Evolutionary conservation across 2,113 vertebrate genomes (phyloP), one percentile per base, ranked within the genome.

Genomic region (Numenius arquata): DNA sequence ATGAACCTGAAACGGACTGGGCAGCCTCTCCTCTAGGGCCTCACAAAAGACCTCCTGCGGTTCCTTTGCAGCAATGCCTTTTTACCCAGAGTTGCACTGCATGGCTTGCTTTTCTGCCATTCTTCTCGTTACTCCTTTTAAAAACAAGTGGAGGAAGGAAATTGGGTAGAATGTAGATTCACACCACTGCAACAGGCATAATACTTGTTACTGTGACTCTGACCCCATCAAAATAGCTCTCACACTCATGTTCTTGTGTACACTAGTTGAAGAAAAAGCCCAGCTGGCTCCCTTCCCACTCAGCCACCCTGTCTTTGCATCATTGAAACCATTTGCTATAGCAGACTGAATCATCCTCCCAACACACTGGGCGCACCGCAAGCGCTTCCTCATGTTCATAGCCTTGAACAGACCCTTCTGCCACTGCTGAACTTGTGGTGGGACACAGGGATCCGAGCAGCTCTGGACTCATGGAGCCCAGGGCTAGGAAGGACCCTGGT

Each of bases 311-410:
- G 63, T 4, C 78, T 61, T n/a, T 59, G 88, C 88, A 59, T 36
- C 55, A 59, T 36, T 6, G 74, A 58, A 48, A 20, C 8, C 1
- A 8, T 38, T 23, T 30, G 55, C 68, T 26, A 55, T 13, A 6
- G 55, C 81, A 86, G 30, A 2, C n/a, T 52, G 85, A 81, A 55
- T 58, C 95, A 85, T 47, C 17, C 52, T 78, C 32, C 38, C 36
- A 3, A 1, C 0, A 8, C 38, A 1, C 45, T 4, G 40, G 10
- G 12, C 16, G 38, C 50, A 67, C 71, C 8, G 1, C 19, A 1
- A 25, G 75, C 2, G 0, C 47, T 43, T 3, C 63, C 21, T 61
- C 4, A 0, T 2, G 0, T 21, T 34, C 2, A 2, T 2, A 5
- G 59, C 56, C 56, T 15, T 8, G 3, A 21, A 5, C 6, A 0